phyloP scores from a whole-genome alignment of 2,797 vertebrate species.

The Petrocephalus sullivani region DNA sequence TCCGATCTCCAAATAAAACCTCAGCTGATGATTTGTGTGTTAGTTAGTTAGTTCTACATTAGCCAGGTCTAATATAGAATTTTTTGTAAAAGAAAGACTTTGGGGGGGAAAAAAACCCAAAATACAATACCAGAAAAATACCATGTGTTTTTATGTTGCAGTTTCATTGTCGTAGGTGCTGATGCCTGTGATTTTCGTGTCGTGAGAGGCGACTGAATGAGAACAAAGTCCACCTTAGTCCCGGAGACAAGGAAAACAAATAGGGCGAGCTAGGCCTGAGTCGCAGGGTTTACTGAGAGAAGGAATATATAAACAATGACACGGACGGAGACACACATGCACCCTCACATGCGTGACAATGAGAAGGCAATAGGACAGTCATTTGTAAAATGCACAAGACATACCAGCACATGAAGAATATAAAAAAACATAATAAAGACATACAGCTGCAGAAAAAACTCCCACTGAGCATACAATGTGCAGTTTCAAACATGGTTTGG shows the following conservation, averaged over 20 bases:
- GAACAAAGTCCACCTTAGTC: constrained; percentile 6
- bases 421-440: not conserved
- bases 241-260: constrained; percentile 7
- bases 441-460: not conserved
- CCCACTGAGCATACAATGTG: not conserved
- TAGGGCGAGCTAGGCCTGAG: not conserved
- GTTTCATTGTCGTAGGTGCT: not conserved
- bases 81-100: not conserved
- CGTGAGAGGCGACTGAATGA: not conserved
- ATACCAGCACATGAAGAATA: not conserved
- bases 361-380: not conserved
- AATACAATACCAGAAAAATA: not conserved
- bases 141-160: not conserved
- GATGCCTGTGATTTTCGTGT: not conserved
- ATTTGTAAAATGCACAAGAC: not conserved
- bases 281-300: not conserved
- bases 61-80: not conserved
- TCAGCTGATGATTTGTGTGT: not conserved
- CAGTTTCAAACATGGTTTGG: not conserved
- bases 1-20: not conserved
- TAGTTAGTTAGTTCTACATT: too few relatives aligned
- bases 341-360: not conserved
- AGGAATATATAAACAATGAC: not conserved
- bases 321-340: not conserved
- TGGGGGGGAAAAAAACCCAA: not conserved